phyloP scores from a whole-genome alignment of 2,888 invertebrate species.

The Lydus trimaculatus region DNA sequence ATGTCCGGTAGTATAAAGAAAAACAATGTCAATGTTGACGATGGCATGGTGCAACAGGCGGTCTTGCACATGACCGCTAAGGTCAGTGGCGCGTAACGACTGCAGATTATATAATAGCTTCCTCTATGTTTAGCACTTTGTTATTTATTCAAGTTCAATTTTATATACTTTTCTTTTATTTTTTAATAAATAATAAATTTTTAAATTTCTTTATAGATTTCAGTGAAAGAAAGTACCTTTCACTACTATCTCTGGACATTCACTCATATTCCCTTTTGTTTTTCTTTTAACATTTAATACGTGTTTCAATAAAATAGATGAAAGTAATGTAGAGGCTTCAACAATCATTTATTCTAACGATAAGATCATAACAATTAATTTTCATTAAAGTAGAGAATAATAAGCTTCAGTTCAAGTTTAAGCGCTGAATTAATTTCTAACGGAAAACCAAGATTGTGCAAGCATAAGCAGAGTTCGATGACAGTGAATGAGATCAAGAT shows the following conservation, averaged over 20 bases:
- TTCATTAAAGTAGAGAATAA: no score
- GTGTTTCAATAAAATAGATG: neutral
- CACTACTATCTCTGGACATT: neutral
- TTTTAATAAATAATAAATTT: neutral
- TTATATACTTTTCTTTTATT: neutral
- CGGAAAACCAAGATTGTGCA: no score
- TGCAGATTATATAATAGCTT: conserved; percentile 36
- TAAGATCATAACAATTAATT: no score
- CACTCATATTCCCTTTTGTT: neutral
- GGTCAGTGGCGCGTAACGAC: conserved; percentile 37
- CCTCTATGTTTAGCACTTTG: conserved; percentile 8
- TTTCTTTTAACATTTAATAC: neutral
- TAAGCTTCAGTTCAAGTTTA: no score
- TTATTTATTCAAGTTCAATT: conserved; percentile 9
- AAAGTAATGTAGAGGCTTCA: neutral
- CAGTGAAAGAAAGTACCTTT: neutral
- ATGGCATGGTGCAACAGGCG: conserved; percentile 14
- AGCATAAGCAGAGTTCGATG: no score
- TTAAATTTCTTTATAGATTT: neutral
- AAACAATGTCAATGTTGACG: conserved; percentile 15
- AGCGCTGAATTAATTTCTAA: no score
- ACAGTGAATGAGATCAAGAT: no score
- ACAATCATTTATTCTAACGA: no score
- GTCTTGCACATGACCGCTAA: conserved; percentile 26
- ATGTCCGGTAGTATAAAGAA: conserved; percentile 17